Evolutionary conservation across 2,797 vertebrate species (phyloP).

Genomic region (Epinephelus coioides): DNA sequence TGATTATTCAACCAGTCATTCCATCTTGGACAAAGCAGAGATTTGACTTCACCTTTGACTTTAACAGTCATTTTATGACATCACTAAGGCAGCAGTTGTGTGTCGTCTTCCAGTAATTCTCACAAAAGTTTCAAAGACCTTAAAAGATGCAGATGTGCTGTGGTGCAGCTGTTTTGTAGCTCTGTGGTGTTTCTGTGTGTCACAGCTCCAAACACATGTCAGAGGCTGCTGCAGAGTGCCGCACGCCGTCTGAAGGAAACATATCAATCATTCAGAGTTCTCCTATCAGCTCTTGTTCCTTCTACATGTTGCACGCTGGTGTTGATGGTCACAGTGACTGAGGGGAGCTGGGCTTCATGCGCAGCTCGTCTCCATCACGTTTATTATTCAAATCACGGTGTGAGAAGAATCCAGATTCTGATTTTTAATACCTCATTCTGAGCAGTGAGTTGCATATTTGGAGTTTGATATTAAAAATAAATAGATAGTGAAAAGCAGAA

Average conservation of each 20-base stretch:
- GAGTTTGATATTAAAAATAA: neutral
- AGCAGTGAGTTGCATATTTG: conserved; percentile 3
- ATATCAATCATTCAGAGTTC: conserved; percentile 57
- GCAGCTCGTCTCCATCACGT: neutral
- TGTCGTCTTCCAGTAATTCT: neutral
- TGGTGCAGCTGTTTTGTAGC: conserved; percentile 19
- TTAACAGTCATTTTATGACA: too few species aligned
- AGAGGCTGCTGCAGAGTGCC: conserved; percentile 44
- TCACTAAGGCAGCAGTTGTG: neutral
- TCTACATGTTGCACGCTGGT: conserved; percentile 40
- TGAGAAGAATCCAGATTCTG: conserved; percentile 1
- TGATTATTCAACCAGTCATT: too few species aligned
- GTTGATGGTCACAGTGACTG: conserved; percentile 10
- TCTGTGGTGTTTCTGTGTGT: conserved; percentile 9
- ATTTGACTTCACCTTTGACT: too few species aligned
- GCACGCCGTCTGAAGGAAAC: conserved; percentile 31
- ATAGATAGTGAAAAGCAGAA: neutral
- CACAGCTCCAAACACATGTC: conserved; percentile 19
- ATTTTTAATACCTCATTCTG: neutral
- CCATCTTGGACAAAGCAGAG: too few species aligned
- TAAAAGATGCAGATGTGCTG: conserved; percentile 29
- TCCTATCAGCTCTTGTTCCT: conserved; percentile 43
- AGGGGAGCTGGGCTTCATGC: conserved; percentile 3
- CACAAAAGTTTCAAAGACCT: conserved; percentile 27
- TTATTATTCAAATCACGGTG: conserved; percentile 17